Evolutionary conservation across 2,797 vertebrate species (phyloP), one percentile per base, ranked within the genome.

Genomic region (Babyrousa celebensis): DNA sequence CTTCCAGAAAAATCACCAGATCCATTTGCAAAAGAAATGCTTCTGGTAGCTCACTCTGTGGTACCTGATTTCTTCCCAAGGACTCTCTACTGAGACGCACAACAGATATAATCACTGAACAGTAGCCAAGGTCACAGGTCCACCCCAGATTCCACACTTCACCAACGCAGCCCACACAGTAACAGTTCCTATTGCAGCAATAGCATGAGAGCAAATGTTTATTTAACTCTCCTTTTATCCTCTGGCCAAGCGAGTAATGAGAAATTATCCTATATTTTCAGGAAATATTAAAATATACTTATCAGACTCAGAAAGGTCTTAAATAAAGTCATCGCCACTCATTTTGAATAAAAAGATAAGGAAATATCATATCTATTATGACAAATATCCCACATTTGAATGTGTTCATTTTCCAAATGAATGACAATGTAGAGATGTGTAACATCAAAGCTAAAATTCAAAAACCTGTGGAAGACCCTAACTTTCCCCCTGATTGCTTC

Each of bases 371-470:
- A 20, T 60, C 18, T 63, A 62, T 43, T 40, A 27, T 63, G 18
- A 56, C 72, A 85, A 91, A 70, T 71, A 43, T 10, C 4, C 36
- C 60, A 63, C 2, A 23, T 32, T 72, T 82, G 70, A 93, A 15
- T 83, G 89, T 77, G 20, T 71, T 80, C 11, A 56, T 71, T 87
- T 89, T 80, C 71, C 10, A 93, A 83, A 71, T 54, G 43, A 90
- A 79, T 48, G 21, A 52, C 68, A 88, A 85, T 70, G 82, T 63
- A 56, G 82, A 74, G 56, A 40, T 91, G 21, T 32, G 11, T 74
- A 56, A 71, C 29, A 63, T n/a, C 18, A 43, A 67, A 52, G 29
- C 23, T 79, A n/a, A 16, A 80, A 86, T 72, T 56, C 25, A 83
- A 67, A 92, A 77, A 16, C 21, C 70, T 56, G 3, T 72, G 25